Evolutionary conservation across 2,888 invertebrate genomes (phyloP).

Genomic region (Lochmaea capreae): DNA sequence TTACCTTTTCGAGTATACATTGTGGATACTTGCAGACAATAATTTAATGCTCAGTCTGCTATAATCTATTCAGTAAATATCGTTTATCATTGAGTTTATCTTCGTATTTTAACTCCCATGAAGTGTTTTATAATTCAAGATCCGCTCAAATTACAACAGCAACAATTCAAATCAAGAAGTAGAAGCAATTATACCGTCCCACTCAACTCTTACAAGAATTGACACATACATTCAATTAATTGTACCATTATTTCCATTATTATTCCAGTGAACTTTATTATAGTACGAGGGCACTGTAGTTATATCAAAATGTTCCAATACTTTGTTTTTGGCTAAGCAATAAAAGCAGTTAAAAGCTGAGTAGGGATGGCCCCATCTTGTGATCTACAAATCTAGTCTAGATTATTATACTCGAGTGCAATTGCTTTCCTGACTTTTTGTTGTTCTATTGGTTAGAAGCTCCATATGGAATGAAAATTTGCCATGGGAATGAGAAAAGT

Average conservation of each 20-base stretch:
- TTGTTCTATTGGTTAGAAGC: no score
- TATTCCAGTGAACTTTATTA: constrained; percentile 24
- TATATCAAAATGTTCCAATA: not conserved
- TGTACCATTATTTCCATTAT: constrained; percentile 36
- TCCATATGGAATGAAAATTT: no score
- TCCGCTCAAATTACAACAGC: constrained; percentile 10
- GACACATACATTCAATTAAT: constrained; percentile 34
- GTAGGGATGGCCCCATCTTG: no score
- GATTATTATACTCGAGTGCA: no score
- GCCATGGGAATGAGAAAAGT: no score
- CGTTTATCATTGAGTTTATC: constrained; percentile 1
- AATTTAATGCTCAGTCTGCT: not conserved
- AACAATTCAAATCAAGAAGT: constrained; percentile 11
- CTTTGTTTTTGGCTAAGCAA: no score
- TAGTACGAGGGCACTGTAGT: not conserved
- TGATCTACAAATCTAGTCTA: no score
- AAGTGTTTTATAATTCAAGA: constrained; percentile 9
- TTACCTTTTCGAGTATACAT: no score
- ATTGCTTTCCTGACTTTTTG: no score
- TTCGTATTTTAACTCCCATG: constrained; percentile 6
- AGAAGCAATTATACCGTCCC: constrained; percentile 32
- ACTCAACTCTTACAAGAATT: constrained; percentile 32
- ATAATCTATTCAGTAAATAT: constrained; percentile 5
- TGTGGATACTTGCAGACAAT: not conserved
- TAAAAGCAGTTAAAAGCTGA: no score